phyloP scores from a whole-genome alignment of 92 coral and sea anemone genomes.

The Epizoanthus ramosus region DNA sequence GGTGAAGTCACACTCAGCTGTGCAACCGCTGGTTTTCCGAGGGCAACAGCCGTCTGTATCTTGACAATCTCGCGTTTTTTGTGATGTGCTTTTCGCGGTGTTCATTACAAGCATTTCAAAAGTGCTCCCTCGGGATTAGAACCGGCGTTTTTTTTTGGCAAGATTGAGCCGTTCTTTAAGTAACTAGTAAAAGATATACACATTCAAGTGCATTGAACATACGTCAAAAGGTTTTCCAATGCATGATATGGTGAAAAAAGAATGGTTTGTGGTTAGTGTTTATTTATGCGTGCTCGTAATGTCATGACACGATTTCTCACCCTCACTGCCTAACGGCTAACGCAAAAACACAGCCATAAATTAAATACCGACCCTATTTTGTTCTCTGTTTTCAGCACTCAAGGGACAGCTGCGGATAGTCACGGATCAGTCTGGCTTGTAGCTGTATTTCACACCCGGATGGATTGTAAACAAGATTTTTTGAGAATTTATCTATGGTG shows the following conservation, averaged over 20 bases:
- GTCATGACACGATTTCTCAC: neutral
- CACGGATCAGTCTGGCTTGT: constrained; percentile 3
- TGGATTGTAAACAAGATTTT: neutral
- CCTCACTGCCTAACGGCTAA: neutral
- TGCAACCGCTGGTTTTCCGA: neutral
- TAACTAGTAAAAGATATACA: no score
- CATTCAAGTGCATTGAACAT: no score
- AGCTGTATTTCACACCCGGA: neutral
- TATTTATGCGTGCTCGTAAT: neutral
- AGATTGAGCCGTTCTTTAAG: no score
- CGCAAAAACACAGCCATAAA: neutral
- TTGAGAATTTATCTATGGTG: neutral
- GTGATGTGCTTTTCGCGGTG: no score
- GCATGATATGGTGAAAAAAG: no score
- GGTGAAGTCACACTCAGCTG: neutral
- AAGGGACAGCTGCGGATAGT: neutral
- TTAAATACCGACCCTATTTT: neutral
- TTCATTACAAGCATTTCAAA: no score
- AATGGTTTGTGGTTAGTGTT: neutral
- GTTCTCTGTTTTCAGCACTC: neutral
- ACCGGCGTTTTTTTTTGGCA: no score
- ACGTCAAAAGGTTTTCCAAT: no score
- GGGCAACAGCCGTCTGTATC: neutral
- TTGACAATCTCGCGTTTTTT: neutral
- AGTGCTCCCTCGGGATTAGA: no score